Conservation (phyloP, 2,888 invertebrate genomes). For the Oeneis ivallda region DNA sequence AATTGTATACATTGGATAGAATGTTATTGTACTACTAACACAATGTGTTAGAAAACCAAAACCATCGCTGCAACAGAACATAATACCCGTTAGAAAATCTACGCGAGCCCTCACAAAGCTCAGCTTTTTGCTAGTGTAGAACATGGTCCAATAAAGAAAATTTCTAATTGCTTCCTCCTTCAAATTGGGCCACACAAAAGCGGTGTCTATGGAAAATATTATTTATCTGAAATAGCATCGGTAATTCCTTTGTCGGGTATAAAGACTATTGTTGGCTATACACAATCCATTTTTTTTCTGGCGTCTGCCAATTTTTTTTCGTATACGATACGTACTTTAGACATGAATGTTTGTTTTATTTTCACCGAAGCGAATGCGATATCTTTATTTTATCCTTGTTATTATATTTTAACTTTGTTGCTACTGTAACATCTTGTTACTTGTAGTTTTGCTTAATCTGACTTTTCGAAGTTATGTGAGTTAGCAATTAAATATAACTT, state of each 20-base stretch:
- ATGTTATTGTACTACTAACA: too few species aligned
- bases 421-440: neutral
- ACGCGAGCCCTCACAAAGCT: too few species aligned
- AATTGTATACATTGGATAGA: too few species aligned
- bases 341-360: constrained; percentile 36
- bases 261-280: constrained; percentile 56
- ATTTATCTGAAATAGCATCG: constrained; percentile 70
- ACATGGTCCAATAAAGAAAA: too few species aligned
- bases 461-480: too few species aligned
- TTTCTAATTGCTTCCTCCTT: constrained; percentile 40
- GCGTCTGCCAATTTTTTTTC: constrained; percentile 63
- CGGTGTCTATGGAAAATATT: constrained; percentile 68
- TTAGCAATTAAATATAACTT: too few species aligned
- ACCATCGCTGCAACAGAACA: too few species aligned
- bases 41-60: too few species aligned
- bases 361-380: constrained; percentile 35
- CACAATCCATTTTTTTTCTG: constrained; percentile 54
- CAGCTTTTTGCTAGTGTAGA: too few species aligned
- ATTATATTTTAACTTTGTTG: constrained; percentile 4
- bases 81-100: too few species aligned
- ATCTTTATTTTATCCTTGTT: constrained; percentile 5
- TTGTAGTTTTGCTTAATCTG: neutral
- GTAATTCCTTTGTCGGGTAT: constrained; percentile 65
- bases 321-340: constrained; percentile 25
- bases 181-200: constrained; percentile 42